Evolutionary conservation across 2,888 invertebrate genomes (phyloP), one percentile per base, ranked within the genome.

Genomic region (Acleris emargana): DNA sequence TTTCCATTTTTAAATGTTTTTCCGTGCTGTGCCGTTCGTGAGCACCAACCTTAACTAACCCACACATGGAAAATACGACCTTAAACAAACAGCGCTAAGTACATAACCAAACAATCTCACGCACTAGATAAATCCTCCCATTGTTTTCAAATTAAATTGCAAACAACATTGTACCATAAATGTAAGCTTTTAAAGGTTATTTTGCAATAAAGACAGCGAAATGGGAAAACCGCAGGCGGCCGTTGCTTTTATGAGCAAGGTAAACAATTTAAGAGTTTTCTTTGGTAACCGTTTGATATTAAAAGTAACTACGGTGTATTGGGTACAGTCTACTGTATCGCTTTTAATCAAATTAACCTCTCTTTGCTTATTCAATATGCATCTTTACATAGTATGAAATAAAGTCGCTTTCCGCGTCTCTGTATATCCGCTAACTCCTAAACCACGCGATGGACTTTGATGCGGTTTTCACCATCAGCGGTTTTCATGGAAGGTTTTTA

Each of bases 131-230:
- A 57, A 60, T 51, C 45, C 51, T 11, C 57, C 45, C 63, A 52
- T 61, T 66, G 66, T 66, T 61, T 47, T 61, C 60, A 47, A 57
- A 66, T 61, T 51, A 57, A 51, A 66, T 66, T 57, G 51, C 66
- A 22, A 66, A 52, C 60, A 38, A 60, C 57, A 61, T 52, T 51
- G 38, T 13, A 20, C 38, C 66, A 57, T 66, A 61, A 61, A 51
- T 42, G 17, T 45, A 43, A 45, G 32, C 45, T 42, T 25, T 50
- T 51, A 57, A 61, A 66, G 61, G 60, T 52, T 38, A 61, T 61
- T 66, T 52, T 45, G 61, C 52, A 57, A 47, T 60, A 66, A 66
- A 55, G 45, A 22, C 13, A 25, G n/a, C 18, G 25, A 17, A 32
- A 59, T 18, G 49, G 42, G 64, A 43, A 64, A 64, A 64, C 63